Conservation (phyloP, 1,140 invertebrate species). For the Saccostrea glomerata region DNA sequence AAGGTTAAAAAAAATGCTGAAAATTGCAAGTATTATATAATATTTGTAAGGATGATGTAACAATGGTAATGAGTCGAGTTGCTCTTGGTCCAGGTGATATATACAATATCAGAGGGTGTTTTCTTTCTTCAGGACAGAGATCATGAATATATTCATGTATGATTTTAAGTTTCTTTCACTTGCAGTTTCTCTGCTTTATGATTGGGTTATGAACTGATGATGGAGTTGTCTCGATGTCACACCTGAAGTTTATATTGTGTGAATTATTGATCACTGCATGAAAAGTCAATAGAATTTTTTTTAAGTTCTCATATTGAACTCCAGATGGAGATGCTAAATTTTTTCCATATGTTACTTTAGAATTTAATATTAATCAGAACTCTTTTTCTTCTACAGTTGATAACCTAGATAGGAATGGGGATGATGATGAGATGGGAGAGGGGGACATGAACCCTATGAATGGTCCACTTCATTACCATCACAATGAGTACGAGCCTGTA, state of each 20-base stretch:
- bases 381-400: background rate
- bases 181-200: too few relatives aligned
- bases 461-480: slow-evolving; percentile 52
- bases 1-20: too few relatives aligned
- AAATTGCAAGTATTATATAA: too few relatives aligned
- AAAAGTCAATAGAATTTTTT: background rate
- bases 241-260: background rate
- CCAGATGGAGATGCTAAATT: background rate
- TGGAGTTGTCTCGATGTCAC: background rate
- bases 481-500: slow-evolving; percentile 63
- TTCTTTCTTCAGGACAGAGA: too few relatives aligned
- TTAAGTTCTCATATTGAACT: background rate
- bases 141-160: too few relatives aligned
- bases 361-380: background rate
- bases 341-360: background rate
- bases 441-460: background rate
- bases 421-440: background rate
- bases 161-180: too few relatives aligned
- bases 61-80: too few relatives aligned
- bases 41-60: too few relatives aligned
- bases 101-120: too few relatives aligned
- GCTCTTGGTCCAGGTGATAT: too few relatives aligned
- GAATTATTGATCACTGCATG: background rate
- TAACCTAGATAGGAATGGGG: background rate
- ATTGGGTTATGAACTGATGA: background rate